A percentile compares a stretch with the other conserved stretches of the same genome.
These are phyloP conservation scores for Acanthococcus lagerstroemiae DNA, from an alignment of 2,888 invertebrate genomes.

Conservation along the genomic window DNA sequence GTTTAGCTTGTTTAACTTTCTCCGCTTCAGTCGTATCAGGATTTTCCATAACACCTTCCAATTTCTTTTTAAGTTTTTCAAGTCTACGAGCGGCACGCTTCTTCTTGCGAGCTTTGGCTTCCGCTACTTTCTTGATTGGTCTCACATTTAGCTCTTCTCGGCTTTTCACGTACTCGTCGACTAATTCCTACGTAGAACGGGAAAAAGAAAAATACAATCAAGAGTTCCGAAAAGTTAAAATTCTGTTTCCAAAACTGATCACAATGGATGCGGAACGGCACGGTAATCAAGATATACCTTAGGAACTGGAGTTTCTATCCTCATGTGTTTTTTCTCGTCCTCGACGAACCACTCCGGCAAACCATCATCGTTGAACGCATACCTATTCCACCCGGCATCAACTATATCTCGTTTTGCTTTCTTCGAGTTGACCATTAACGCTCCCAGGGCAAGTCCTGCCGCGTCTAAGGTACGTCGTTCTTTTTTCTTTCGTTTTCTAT, in stretches of 20 bases:
- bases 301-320: conserved; percentile 70
- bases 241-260: too few relatives aligned
- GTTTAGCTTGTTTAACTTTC: conserved; percentile 82
- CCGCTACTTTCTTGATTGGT: conserved; percentile 94
- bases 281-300: conserved; percentile 48
- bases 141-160: conserved; percentile 80
- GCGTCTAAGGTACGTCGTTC: conserved; percentile 65
- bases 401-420: conserved; percentile 82
- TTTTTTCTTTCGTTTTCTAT: conserved; percentile 45
- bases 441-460: conserved; percentile 84
- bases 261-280: too few relatives aligned
- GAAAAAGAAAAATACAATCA: too few relatives aligned
- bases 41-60: conserved; percentile 85
- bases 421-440: conserved; percentile 78
- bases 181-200: conserved; percentile 55
- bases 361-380: conserved; percentile 79
- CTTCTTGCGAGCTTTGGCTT: conserved; percentile 97
- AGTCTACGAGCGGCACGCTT: conserved; percentile 72
- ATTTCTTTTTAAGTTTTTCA: conserved; percentile 90
- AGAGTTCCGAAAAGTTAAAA: too few relatives aligned
- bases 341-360: conserved; percentile 93
- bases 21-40: conserved; percentile 83
- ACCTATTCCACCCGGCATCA: conserved; percentile 88
- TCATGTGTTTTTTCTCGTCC: conserved; percentile 87
- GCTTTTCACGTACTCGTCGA: conserved; percentile 73